These are phyloP conservation scores for Temnothorax rugatulus DNA, from an alignment of 2,888 invertebrate genomes.

Conservation along the genomic window DNA sequence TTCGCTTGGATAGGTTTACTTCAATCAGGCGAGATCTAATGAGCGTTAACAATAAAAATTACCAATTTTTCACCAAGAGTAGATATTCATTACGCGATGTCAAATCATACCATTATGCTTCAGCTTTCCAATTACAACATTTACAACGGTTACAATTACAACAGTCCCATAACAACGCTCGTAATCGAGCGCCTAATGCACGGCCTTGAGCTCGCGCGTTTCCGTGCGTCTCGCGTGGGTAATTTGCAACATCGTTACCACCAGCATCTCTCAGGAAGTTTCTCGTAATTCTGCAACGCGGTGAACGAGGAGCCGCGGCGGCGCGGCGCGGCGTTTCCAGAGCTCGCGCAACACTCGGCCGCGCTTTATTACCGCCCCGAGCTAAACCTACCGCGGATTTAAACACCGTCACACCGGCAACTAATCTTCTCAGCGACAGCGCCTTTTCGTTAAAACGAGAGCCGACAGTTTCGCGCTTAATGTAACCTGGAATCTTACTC, in stretches of 20 bases:
- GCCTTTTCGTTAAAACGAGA: constrained; percentile 19
- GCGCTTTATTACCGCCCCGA: constrained; percentile 45
- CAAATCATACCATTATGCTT: background rate
- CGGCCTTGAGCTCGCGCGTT: constrained; percentile 26
- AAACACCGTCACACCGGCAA: constrained; percentile 33
- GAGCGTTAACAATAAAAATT: background rate
- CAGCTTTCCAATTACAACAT: constrained; percentile 48
- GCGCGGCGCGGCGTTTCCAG: constrained; percentile 25
- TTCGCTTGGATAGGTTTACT: background rate
- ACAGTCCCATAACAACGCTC: constrained; percentile 50
- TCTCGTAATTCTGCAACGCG: constrained; percentile 51
- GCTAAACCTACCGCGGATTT: constrained; percentile 39
- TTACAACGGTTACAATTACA: background rate
- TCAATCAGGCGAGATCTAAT: background rate
- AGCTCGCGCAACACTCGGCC: constrained; percentile 46
- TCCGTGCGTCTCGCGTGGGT: constrained; percentile 41
- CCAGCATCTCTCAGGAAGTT: constrained; percentile 48
- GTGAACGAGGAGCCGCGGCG: background rate
- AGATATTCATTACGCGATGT: background rate
- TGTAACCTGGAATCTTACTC: background rate
- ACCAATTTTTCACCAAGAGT: constrained; percentile 1
- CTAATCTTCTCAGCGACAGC: constrained; percentile 33
- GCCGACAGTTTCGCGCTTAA: constrained; percentile 28
- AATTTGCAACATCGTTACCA: constrained; percentile 55
- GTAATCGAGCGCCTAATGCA: constrained; percentile 43